Evolutionary conservation across 2,888 invertebrate genomes (phyloP), one percentile per base, ranked within the genome.

Genomic region (Eupelmus urozonus): DNA sequence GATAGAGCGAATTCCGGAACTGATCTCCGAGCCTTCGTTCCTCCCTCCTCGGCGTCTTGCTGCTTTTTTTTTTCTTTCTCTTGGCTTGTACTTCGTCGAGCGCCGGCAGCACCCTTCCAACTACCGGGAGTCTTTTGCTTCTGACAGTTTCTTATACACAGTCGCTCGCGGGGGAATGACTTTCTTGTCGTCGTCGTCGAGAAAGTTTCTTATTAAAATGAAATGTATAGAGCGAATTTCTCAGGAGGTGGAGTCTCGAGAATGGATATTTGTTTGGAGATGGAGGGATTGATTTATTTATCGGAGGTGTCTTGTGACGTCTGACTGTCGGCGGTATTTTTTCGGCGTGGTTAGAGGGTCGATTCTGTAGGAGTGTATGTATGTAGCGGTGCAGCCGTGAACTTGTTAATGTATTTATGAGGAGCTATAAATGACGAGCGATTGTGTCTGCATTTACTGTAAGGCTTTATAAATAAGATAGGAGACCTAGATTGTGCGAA

Each of bases 1-100:
- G 74, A 74, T 60, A 60, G 75, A 75, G 76, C 63, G 76, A 76
- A 76, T 76, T 76, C 76, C 75, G 70, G 55, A 76, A 76, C 76
- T 76, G 70, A 76, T 70, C 70, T 70, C 55, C 62, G 70, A 76
- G 55, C 18, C 74, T 59, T 74, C 74, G 25, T 73, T 73, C 57
- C 65, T 73, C 65, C 49, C 11, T 40, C 4, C n/a, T 27, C 42
- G 18, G n/a, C n/a, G n/a, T 18, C 20, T 25, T 3, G 5, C 55
- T 18, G 40, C 60, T 63, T 23, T 51, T 55, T 23, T 23, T 57
- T 18, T 13, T 20, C 59, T 40, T 70, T 45, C 18, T 69, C 57
- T 59, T 34, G 27, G 20, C 13, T 45, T 45, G 9, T 13, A 45
- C 13, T 20, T 29, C 49, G 29, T 5, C 11, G 59, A n/a, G 9